Percentiles rank a stretch among this genome's conserved stretches.
phyloP scores from a whole-genome alignment of 2,113 vertebrate species.

The Pavo muticus region DNA sequence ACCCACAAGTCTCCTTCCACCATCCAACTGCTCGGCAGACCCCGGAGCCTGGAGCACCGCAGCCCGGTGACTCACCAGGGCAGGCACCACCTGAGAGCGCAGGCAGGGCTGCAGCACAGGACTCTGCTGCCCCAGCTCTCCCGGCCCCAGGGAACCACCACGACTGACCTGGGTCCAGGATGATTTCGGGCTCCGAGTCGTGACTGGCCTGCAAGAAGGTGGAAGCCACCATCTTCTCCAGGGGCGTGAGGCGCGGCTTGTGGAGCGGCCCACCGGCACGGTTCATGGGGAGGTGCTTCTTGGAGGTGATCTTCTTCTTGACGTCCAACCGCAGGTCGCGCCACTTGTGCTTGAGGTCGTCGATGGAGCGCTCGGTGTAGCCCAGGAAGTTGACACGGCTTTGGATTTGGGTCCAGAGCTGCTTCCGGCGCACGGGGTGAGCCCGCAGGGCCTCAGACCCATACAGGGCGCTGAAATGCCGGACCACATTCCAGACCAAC shows the following conservation, averaged over 20 bases:
- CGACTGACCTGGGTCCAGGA: conserved; percentile 71
- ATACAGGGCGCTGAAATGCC: conserved; percentile 76
- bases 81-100: accelerated
- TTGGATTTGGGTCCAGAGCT: conserved; percentile 68
- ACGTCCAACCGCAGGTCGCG: conserved; percentile 74
- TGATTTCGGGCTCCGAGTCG: conserved; percentile 73
- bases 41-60: accelerated
- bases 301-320: conserved; percentile 69
- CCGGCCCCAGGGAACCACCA: background rate
- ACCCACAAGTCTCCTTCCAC: background rate
- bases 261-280: conserved; percentile 37
- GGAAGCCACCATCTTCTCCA: conserved; percentile 78
- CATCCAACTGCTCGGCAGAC: accelerated
- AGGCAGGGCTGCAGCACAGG: background rate
- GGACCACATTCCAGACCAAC: conserved; percentile 76
- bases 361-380: conserved; percentile 78
- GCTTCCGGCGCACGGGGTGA: conserved; percentile 69
- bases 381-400: conserved; percentile 75
- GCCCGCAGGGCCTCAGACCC: conserved; percentile 76
- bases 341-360: conserved; percentile 81
- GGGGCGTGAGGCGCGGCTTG: conserved; percentile 61
- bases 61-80: background rate
- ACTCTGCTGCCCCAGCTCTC: background rate
- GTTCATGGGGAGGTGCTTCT: conserved; percentile 59
- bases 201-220: conserved; percentile 75